Conservation (phyloP, 2,888 invertebrate species). For the Cyrtodaria siliqua region DNA sequence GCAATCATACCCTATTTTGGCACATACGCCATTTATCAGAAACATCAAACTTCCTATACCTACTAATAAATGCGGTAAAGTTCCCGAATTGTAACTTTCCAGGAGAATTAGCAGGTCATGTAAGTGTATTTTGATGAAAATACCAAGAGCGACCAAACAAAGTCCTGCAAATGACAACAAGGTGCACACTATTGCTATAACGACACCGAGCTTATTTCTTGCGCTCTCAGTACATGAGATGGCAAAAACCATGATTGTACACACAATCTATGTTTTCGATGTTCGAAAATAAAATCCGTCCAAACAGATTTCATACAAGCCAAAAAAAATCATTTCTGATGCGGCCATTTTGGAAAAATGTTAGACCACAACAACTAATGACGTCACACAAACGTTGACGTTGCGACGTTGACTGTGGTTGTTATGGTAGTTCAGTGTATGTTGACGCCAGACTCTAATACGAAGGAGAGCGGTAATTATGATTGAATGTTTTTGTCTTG, state of each 20-base stretch:
- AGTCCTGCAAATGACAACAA: constrained; percentile 61
- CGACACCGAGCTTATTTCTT: constrained; percentile 66
- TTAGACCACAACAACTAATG: background rate
- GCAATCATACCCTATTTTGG: constrained; percentile 65
- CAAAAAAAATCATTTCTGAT: no score
- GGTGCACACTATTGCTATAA: constrained; percentile 55
- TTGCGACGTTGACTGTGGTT: no score
- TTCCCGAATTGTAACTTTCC: constrained; percentile 66
- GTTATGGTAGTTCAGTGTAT: no score
- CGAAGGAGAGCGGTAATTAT: no score
- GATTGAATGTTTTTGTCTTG: no score
- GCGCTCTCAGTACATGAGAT: constrained; percentile 61
- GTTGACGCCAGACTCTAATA: no score
- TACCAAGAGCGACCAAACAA: constrained; percentile 52
- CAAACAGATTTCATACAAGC: no score
- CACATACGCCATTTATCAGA: constrained; percentile 57
- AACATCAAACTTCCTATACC: constrained; percentile 66
- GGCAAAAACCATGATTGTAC: constrained; percentile 64
- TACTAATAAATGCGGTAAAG: constrained; percentile 67
- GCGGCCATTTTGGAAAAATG: background rate
- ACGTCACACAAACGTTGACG: background rate
- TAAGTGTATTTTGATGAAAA: constrained; percentile 70
- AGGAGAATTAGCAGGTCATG: constrained; percentile 68
- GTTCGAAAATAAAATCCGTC: no score
- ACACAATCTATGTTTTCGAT: background rate